Conservation (phyloP, 1,140 invertebrate species). For the Teleopsis dalmanni region DNA sequence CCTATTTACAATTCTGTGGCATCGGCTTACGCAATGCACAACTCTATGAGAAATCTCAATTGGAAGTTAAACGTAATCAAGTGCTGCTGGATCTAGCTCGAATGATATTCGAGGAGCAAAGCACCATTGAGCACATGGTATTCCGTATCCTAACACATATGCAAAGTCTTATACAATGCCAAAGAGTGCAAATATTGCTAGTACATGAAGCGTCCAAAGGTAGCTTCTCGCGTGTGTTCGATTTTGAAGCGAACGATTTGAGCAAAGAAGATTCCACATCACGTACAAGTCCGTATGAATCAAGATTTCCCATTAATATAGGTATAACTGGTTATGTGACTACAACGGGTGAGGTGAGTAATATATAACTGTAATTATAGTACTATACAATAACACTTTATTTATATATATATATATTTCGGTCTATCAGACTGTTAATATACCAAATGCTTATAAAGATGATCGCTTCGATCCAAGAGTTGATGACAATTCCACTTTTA, state of each 20-base stretch:
- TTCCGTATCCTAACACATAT: constrained; percentile 90
- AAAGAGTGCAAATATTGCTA: constrained; percentile 82
- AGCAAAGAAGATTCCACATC: constrained; percentile 66
- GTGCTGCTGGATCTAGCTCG: constrained; percentile 86
- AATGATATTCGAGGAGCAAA: constrained; percentile 96
- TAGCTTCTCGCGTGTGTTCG: constrained; percentile 86
- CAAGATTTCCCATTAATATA: constrained; percentile 91
- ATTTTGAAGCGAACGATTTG: constrained; percentile 76
- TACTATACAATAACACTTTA: too few species aligned
- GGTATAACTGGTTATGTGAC: constrained; percentile 94
- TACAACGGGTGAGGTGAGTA: constrained; percentile 84
- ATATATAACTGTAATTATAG: too few species aligned
- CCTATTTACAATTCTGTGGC: constrained; percentile 92
- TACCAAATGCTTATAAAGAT: constrained; percentile 85
- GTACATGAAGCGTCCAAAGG: constrained; percentile 82
- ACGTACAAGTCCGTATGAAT: constrained; percentile 77
- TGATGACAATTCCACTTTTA: constrained; percentile 68
- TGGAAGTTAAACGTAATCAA: constrained; percentile 93
- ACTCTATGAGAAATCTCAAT: constrained; percentile 85
- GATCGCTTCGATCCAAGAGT: constrained; percentile 82
- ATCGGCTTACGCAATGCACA: constrained; percentile 91
- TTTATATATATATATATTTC: not conserved
- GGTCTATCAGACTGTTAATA: constrained; percentile 69
- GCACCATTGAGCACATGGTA: constrained; percentile 91
- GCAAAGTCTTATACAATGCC: constrained; percentile 87